phyloP scores from a whole-genome alignment of 1,140 invertebrate species.

The Plodia interpunctella region DNA sequence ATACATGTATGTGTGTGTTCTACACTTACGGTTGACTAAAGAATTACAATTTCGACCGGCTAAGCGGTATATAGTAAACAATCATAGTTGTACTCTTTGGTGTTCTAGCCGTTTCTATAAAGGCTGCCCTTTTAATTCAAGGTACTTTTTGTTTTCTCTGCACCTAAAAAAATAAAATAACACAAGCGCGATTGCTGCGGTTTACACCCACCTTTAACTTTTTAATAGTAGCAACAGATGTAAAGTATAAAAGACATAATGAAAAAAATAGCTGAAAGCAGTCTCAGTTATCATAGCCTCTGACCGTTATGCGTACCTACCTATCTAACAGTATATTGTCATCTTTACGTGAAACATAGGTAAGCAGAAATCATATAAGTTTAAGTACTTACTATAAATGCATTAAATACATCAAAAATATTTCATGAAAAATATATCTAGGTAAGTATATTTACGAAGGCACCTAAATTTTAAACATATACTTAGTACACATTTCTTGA shows the following conservation, averaged over 20 bases:
- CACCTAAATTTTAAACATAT: no score
- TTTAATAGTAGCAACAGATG: no score
- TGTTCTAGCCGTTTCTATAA: constrained; percentile 67
- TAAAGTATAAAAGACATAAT: no score
- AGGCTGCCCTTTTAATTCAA: constrained; percentile 2
- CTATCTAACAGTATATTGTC: background rate
- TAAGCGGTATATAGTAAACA: constrained; percentile 36
- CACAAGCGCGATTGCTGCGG: no score
- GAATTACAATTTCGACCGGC: constrained; percentile 10
- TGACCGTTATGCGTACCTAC: constrained; percentile 1
- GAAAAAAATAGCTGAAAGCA: background rate
- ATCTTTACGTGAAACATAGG: background rate
- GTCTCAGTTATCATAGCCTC: constrained; percentile 16
- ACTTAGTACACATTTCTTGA: no score
- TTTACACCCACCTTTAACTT: no score
- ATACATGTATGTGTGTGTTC: constrained; percentile 2
- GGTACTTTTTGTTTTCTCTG: background rate
- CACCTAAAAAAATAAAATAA: no score
- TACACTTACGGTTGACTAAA: background rate
- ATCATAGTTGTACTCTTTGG: constrained; percentile 62
- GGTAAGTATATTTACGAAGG: no score
- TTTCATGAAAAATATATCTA: no score
- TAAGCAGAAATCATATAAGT: background rate
- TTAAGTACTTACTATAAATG: constrained; percentile 9
- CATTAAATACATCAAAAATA: background rate